Percentiles rank a stretch among this genome's conserved stretches.
These are phyloP conservation scores for Drosophila buzzatii DNA, from an alignment of 2,888 invertebrate genomes.

Conservation along the genomic window DNA sequence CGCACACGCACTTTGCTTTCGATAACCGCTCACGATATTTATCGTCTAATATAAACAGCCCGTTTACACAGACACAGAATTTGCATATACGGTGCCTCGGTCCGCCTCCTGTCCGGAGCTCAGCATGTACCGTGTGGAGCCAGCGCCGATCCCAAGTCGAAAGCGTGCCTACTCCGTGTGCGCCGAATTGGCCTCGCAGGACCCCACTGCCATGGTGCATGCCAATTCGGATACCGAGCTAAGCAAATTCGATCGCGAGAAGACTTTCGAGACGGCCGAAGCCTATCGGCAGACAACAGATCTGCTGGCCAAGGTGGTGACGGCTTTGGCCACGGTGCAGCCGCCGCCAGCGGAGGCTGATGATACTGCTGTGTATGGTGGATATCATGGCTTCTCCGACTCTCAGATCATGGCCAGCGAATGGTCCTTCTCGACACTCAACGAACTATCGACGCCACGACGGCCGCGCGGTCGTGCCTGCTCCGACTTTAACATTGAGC, in stretches of 20 bases:
- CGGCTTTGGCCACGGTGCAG: constrained; percentile 89
- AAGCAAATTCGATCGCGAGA: constrained; percentile 91
- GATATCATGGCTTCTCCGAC: constrained; percentile 90
- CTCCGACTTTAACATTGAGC: constrained; percentile 86
- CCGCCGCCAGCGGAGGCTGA: constrained; percentile 85
- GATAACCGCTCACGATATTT: constrained; percentile 32
- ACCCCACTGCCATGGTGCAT: constrained; percentile 81
- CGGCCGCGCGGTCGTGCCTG: constrained; percentile 87
- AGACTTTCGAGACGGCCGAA: constrained; percentile 88
- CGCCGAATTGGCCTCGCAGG: constrained; percentile 84
- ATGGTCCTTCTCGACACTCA: constrained; percentile 86
- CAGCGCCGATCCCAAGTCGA: constrained; percentile 85
- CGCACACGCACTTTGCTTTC: constrained; percentile 17
- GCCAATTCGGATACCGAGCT: constrained; percentile 93
- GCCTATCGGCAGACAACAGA: constrained; percentile 91
- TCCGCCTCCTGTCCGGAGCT: constrained; percentile 90
- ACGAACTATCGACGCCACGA: constrained; percentile 79
- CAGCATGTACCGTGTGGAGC: constrained; percentile 87
- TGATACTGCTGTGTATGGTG: constrained; percentile 83
- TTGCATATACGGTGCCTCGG: constrained; percentile 85
- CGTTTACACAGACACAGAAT: constrained; percentile 89
- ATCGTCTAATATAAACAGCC: constrained; percentile 86
- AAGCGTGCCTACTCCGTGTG: constrained; percentile 90
- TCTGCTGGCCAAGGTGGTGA: constrained; percentile 91
- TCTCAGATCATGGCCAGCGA: constrained; percentile 91